Conservation (phyloP, 2,888 invertebrate species). For the Pimpla rufipes region DNA sequence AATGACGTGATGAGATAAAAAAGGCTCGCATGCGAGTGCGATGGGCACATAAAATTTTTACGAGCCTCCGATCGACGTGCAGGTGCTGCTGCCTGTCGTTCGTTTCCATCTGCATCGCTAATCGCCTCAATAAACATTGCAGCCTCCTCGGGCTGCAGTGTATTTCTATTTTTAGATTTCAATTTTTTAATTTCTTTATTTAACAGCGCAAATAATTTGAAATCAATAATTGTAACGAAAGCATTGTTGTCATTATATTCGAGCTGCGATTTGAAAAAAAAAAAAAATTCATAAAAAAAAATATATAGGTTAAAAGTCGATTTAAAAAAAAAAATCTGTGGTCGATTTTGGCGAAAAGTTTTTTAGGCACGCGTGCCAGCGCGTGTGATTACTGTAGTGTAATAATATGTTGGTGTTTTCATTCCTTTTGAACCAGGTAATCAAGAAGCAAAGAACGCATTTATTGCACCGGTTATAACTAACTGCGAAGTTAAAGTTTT, state of each 20-base stretch:
- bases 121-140: neutral
- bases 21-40: neutral
- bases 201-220: neutral
- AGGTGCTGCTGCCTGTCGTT: constrained; percentile 3
- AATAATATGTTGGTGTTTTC: neutral
- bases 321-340: too few species aligned
- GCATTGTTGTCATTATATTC: too few species aligned
- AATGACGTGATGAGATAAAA: constrained; percentile 11
- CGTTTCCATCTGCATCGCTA: neutral
- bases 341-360: too few species aligned
- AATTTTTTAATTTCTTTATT: neutral
- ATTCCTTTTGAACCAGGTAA: neutral
- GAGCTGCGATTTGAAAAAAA: too few species aligned
- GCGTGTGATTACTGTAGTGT: neutral
- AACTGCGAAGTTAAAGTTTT: too few species aligned
- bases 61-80: constrained; percentile 5
- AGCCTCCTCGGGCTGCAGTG: neutral
- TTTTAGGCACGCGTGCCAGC: too few species aligned
- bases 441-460: neutral
- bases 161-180: neutral
- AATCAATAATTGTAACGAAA: constrained; percentile 1
- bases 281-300: too few species aligned
- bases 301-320: too few species aligned
- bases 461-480: neutral
- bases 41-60: constrained; percentile 5